These are phyloP conservation scores for Amyelois transitella DNA, from an alignment of 1,140 invertebrate genomes.

Conservation along the genomic window DNA sequence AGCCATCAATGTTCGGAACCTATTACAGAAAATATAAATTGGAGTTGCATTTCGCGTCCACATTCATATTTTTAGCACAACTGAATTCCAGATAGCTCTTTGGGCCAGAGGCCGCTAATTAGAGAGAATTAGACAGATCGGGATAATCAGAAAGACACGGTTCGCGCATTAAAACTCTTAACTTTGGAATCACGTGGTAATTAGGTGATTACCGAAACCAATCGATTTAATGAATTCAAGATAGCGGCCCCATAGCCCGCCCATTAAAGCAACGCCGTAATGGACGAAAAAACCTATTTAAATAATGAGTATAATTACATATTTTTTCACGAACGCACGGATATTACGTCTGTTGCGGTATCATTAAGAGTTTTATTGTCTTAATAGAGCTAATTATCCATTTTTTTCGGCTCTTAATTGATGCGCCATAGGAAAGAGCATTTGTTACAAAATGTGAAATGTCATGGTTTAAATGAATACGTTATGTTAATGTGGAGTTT, in stretches of 20 bases:
- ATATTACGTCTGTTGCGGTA: constrained; percentile 67
- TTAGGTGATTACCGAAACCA: constrained; percentile 73
- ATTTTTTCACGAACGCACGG: constrained; percentile 69
- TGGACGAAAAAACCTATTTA: constrained; percentile 69
- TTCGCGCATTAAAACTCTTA: constrained; percentile 67
- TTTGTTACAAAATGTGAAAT: constrained; percentile 73
- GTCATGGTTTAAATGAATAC: constrained; percentile 71
- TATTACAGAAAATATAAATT: constrained; percentile 6
- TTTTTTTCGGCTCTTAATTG: constrained; percentile 73
- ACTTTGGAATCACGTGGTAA: constrained; percentile 60
- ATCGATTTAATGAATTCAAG: constrained; percentile 70
- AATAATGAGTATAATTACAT: constrained; percentile 74
- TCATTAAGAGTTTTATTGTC: constrained; percentile 74
- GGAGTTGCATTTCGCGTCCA: background rate
- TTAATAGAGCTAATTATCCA: constrained; percentile 73
- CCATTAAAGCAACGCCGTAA: constrained; percentile 60
- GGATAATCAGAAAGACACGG: constrained; percentile 62
- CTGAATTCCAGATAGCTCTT: constrained; percentile 33
- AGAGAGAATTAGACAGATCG: constrained; percentile 49
- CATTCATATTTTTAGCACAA: constrained; percentile 42
- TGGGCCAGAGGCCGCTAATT: constrained; percentile 45
- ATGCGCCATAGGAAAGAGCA: constrained; percentile 63
- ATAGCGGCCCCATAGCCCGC: constrained; percentile 53
- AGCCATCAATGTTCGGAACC: constrained; percentile 7
- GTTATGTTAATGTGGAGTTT: constrained; percentile 68